Base-by-base conservation (phyloP, 2,888 invertebrate genomes). In the Caenorhabditis sulstoni region DNA sequence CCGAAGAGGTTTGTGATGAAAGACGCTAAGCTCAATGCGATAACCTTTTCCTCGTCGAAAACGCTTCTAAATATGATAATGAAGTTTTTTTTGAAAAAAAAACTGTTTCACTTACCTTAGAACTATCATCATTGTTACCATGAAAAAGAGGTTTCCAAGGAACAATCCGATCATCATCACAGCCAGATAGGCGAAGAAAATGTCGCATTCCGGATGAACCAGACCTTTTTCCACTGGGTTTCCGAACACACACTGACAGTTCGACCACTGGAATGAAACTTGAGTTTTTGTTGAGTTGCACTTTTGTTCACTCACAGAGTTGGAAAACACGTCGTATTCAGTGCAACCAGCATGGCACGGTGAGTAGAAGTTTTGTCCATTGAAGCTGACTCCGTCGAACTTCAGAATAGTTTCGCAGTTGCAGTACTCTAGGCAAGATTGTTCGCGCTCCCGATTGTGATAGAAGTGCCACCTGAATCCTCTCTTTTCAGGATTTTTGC, bases 321-420 rank as follows among this genome's bases (percentile, higher is more conserved):
- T 81, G 1, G 67, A 44, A 29, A 52, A 71, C 4, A 70, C 18
- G 23, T 82, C 70, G 23, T 82, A 86, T 14, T 67, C 61, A 20
- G 75, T 70, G 88, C 94, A 94, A 0, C 94, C 94, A 2, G 94
- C 94, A 86, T 93, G 93, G 90, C 94, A 94, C 0, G 94, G 94
- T 0, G 94, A 94, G 88, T 93, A 94, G 89, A 93, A 94, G 0
- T 93, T 93, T 7, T 92, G 90, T 76, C 92, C 92, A 76, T 91
- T 91, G 1, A 93, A 66, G 57, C 75, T 92, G 35, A 94, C 92
- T 0, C 94, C 94, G 67, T 93, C 92, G 85, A 94, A 94, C 12
- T 79, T 82, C 18, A 82, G 57, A 22, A 86, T 74, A 12, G 74
- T 52, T 20, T 67, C 53, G 67, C 85, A 85, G 44, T 77, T 78